Evolutionary conservation across 1,140 invertebrate genomes (phyloP).

Genomic region (Diachasma alloeum): DNA sequence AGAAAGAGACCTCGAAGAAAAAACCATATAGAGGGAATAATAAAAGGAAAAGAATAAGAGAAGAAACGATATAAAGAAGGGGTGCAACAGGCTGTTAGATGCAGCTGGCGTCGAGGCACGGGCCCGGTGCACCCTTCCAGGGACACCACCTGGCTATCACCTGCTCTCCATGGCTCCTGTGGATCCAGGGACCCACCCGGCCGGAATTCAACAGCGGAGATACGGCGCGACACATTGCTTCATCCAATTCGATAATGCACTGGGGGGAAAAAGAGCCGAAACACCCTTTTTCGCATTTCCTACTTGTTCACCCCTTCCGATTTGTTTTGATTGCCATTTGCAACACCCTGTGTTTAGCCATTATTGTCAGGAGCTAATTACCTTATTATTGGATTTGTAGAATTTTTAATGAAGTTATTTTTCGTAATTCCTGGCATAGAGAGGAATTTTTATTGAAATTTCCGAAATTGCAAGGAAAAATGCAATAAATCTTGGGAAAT

Average conservation of each 20-base stretch:
- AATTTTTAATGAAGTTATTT: too few species aligned
- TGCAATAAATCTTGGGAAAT: too few species aligned
- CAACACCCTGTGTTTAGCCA: neutral
- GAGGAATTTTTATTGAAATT: too few species aligned
- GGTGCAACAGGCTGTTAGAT: conserved; percentile 36
- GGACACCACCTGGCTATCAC: conserved; percentile 38
- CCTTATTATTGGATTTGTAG: too few species aligned
- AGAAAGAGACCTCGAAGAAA: neutral
- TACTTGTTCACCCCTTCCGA: neutral
- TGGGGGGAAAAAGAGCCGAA: neutral
- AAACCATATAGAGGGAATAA: conserved; percentile 10
- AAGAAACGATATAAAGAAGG: conserved; percentile 19
- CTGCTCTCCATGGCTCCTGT: conserved; percentile 25
- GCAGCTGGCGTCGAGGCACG: conserved; percentile 42
- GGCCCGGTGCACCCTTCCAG: conserved; percentile 53
- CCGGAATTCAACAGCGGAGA: conserved; percentile 18
- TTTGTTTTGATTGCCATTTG: conserved; percentile 10
- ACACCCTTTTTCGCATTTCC: neutral
- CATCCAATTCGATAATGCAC: neutral
- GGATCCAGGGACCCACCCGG: conserved; percentile 37
- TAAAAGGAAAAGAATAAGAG: neutral
- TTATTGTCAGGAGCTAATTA: neutral
- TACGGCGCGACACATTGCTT: conserved; percentile 1
- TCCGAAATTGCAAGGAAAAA: too few species aligned
- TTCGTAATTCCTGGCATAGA: too few species aligned